phyloP scores from a whole-genome alignment of 2,888 invertebrate genomes.

The Drosophila macrospina region DNA sequence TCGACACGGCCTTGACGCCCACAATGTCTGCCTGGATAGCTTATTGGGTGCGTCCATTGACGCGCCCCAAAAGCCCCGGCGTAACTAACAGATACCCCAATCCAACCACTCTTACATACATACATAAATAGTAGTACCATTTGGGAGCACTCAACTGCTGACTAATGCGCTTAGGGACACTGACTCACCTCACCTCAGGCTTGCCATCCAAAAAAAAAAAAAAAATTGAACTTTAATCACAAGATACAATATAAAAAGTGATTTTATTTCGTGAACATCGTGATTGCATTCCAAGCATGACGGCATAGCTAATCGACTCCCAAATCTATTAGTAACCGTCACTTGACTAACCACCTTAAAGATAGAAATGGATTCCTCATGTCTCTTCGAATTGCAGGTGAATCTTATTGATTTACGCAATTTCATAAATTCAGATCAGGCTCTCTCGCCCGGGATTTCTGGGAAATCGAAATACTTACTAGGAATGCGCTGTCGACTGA shows the following conservation, averaged over 20 bases:
- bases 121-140: neutral
- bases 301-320: constrained; percentile 10
- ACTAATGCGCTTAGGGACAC: constrained; percentile 38
- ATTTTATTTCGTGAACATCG: constrained; percentile 5
- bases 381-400: constrained; percentile 17
- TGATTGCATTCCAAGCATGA: constrained; percentile 19
- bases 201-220: constrained; percentile 7
- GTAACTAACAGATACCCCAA: neutral
- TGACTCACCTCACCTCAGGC: constrained; percentile 39
- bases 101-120: constrained; percentile 3
- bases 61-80: constrained; percentile 39
- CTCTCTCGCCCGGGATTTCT: constrained; percentile 20
- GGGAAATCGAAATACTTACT: constrained; percentile 22
- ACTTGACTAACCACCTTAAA: neutral
- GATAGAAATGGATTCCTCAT: neutral
- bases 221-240: constrained; percentile 32
- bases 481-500: constrained; percentile 13
- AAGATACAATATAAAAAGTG: constrained; percentile 12
- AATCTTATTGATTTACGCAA: constrained; percentile 28
- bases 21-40: constrained; percentile 48
- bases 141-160: constrained; percentile 27
- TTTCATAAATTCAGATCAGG: neutral
- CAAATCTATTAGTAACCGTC: constrained; percentile 22
- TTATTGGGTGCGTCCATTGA: constrained; percentile 41
- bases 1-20: constrained; percentile 35